These are phyloP conservation scores for Strigops habroptila DNA, from an alignment of 2,113 vertebrate species.

Conservation along the genomic window DNA sequence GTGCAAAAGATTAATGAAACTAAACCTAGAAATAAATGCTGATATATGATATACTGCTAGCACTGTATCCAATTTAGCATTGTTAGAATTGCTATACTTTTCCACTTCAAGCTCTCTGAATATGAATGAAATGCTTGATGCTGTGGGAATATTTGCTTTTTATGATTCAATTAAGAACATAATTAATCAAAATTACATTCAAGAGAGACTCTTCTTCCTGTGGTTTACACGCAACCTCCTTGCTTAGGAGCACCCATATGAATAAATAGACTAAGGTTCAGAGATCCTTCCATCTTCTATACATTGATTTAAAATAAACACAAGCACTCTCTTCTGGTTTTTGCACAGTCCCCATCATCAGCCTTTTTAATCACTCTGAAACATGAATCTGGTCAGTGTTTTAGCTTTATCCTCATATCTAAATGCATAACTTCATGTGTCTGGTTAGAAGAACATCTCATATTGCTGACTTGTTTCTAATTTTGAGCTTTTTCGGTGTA, in stretches of 20 bases:
- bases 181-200: not conserved
- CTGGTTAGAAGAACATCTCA: not conserved
- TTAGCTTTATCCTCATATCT: not conserved
- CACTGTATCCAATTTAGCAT: not conserved
- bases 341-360: not conserved
- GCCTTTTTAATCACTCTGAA: not conserved
- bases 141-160: not conserved
- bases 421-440: not conserved
- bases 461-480: not conserved
- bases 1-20: not conserved
- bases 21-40: not conserved
- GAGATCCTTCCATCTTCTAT: not conserved
- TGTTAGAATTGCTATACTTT: not conserved
- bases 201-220: not conserved
- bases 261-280: not conserved
- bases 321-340: not conserved
- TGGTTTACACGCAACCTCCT: not conserved
- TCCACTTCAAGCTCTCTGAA: not conserved
- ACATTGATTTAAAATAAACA: not conserved
- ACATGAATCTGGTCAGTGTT: not conserved
- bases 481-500: not conserved
- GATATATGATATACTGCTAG: not conserved
- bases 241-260: not conserved
- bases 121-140: not conserved
- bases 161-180: not conserved